Percentiles rank a stretch among this genome's conserved stretches.
Conservation (phyloP, 2,797 vertebrate species). For the Perdix hodgsoniae region DNA sequence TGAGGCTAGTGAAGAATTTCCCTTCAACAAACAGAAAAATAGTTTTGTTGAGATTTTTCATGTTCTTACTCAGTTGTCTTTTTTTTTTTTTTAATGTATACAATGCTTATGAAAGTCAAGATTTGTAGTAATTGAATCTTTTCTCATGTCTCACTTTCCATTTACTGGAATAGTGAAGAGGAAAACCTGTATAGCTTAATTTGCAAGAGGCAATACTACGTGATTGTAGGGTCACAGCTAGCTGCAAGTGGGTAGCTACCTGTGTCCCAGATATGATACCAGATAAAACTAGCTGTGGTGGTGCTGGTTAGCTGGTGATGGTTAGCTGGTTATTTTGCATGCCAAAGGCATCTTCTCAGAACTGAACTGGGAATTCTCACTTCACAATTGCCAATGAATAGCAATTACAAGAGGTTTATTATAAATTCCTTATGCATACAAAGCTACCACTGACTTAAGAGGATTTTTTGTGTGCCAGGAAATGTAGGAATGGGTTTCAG, state of each 20-base stretch:
- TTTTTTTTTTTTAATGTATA: neutral
- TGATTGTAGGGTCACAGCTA: neutral
- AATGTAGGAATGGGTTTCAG: neutral
- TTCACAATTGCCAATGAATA: neutral
- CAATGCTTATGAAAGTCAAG: neutral
- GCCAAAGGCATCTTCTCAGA: neutral
- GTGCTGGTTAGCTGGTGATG: no score
- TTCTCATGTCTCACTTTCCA: neutral
- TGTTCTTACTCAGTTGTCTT: neutral
- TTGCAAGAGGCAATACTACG: neutral
- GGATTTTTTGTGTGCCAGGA: neutral
- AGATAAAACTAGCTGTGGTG: neutral
- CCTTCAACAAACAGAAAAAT: neutral
- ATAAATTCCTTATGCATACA: neutral
- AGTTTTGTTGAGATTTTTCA: neutral
- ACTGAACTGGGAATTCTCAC: neutral
- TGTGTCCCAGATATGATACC: neutral
- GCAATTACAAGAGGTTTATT: neutral
- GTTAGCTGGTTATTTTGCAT: neutral
- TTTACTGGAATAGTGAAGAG: neutral
- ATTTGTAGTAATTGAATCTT: neutral
- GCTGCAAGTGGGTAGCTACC: neutral
- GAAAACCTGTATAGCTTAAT: neutral
- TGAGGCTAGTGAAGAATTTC: neutral
- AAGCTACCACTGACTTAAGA: neutral